These are phyloP conservation scores for Drosophila sturtevanti DNA, from an alignment of 1,140 invertebrate genomes.

Conservation along the genomic window DNA sequence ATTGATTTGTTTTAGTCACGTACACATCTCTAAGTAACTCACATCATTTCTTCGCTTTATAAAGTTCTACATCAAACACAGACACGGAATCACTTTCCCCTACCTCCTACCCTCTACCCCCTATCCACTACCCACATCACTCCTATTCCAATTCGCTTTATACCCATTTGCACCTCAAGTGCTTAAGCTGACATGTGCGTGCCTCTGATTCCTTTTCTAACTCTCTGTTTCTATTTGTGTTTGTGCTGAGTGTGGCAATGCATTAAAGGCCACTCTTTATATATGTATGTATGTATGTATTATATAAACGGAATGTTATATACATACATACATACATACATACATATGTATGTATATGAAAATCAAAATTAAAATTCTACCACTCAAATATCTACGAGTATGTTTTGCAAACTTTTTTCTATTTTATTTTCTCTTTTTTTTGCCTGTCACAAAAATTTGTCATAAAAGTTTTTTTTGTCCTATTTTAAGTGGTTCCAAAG, in stretches of 20 bases:
- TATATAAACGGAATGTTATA: conserved; percentile 16
- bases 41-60: conserved; percentile 37
- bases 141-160: conserved; percentile 17
- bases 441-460: conserved; percentile 43
- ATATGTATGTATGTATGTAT: no score
- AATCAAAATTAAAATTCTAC: conserved; percentile 39
- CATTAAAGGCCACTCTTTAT: conserved; percentile 37
- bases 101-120: background rate
- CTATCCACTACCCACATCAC: background rate
- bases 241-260: conserved; percentile 23
- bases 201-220: conserved; percentile 29
- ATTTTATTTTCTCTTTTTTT: conserved; percentile 1
- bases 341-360: background rate
- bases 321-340: background rate
- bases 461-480: conserved; percentile 19
- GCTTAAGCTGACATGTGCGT: conserved; percentile 56
- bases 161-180: conserved; percentile 73
- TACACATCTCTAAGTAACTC: conserved; percentile 9
- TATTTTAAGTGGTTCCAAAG: conserved; percentile 31
- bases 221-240: conserved; percentile 21
- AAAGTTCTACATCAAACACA: conserved; percentile 68
- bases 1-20: background rate
- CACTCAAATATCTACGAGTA: conserved; percentile 46
- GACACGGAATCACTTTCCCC: conserved; percentile 20
- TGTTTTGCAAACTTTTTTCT: conserved; percentile 22